Conservation (phyloP, 2,888 invertebrate species). For the Acleris holmiana region DNA sequence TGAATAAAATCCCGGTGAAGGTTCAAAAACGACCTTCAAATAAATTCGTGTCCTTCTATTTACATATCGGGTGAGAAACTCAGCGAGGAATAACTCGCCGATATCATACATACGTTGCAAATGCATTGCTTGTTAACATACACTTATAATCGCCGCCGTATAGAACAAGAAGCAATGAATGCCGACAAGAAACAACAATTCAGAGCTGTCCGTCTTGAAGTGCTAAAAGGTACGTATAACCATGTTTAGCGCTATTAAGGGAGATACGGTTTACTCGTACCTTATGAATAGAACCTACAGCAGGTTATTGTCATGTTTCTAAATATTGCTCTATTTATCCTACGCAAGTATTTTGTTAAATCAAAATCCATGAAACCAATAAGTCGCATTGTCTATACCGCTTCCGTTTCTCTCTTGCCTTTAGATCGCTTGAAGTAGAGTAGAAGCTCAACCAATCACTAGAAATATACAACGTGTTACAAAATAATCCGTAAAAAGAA, state of each 20-base stretch:
- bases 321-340: no score
- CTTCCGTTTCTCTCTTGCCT: no score
- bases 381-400: no score
- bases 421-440: no score
- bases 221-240: not conserved
- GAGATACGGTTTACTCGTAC: not conserved
- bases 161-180: constrained; percentile 11
- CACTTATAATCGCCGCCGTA: not conserved
- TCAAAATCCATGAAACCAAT: no score
- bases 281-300: no score
- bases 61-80: constrained; percentile 13
- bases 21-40: constrained; percentile 3
- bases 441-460: no score
- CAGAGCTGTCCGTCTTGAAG: not conserved
- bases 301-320: no score
- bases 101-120: not conserved
- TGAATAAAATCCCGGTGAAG: not conserved
- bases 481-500: no score
- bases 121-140: constrained; percentile 7
- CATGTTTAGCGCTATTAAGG: constrained; percentile 3
- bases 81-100: constrained; percentile 10
- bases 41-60: constrained; percentile 18
- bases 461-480: no score
- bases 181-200: not conserved
- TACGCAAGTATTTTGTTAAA: no score